Evolutionary conservation across 2,888 invertebrate genomes (phyloP), one percentile per base, ranked within the genome.

Genomic region (Epirrhoe tristata): DNA sequence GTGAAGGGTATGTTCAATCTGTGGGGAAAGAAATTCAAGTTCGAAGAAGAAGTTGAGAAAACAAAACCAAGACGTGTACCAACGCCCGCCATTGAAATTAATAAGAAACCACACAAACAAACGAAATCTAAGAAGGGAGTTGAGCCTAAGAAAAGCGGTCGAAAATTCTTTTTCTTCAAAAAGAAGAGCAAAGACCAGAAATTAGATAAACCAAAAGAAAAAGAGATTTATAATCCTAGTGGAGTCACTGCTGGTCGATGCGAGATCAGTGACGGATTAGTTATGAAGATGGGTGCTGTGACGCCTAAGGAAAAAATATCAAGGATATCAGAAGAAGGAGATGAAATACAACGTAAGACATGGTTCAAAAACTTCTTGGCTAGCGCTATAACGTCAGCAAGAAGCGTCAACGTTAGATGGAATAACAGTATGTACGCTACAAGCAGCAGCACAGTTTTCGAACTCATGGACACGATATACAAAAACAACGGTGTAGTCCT

Each of bases 1-100:
- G 89, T 86, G 1, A 85, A 85, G 77, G 86, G 84, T 1, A 90
- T 89, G 89, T 90, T 91, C 63, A 89, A 88, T 67, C 69, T 89
- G 46, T 90, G 90, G 90, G 86, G 88, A 0, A 88, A 87, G 63
- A 90, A 87, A 72, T 87, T 89, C 34, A 83, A 90, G 71, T 79
- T 88, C 6, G 88, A 89, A 48, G 86, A 87, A n/a, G 80, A 82
- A 1, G 16, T 32, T 24, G 70, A 72, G 12, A 77, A 76, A 16
- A 74, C 61, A 32, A 71, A 72, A 48, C 56, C 73, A 0, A 76
- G 76, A 58, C 76, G 77, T 0, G 73, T 72, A 54, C 68, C 74
- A 48, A 73, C 78, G 31, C 75, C 75, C 14, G 64, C 73, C 14
- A 67, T 58, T 50, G 68, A 68, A 10, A 66, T 64, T 3, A 67